These are phyloP conservation scores for Polydrusus pterygomalis DNA, from an alignment of 2,888 invertebrate species.

Conservation along the genomic window DNA sequence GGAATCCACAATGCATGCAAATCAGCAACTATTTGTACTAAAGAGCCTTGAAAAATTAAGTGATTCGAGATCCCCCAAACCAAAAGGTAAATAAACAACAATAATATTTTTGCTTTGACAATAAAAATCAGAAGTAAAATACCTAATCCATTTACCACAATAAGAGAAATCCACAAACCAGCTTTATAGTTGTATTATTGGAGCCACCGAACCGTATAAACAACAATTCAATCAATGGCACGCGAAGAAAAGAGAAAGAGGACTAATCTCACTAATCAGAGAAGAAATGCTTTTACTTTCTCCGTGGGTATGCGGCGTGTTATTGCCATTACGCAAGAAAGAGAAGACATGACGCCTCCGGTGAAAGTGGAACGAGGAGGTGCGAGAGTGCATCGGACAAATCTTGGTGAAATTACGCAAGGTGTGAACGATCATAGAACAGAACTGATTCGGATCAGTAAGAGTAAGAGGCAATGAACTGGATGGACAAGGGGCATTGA, in stretches of 20 bases:
- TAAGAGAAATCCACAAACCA: slow-evolving; percentile 20
- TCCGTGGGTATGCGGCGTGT: slow-evolving; percentile 48
- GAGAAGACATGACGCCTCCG: slow-evolving; percentile 35
- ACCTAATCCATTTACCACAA: slow-evolving; percentile 4
- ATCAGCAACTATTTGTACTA: too few relatives aligned
- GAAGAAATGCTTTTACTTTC: slow-evolving; percentile 59
- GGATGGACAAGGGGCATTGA: slow-evolving; percentile 41
- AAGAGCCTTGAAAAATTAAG: too few relatives aligned
- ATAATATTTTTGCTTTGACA: too few relatives aligned
- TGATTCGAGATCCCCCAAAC: too few relatives aligned
- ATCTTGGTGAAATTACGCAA: slow-evolving; percentile 54
- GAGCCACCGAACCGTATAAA: slow-evolving; percentile 43
- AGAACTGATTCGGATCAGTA: slow-evolving; percentile 40
- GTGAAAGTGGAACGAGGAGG: slow-evolving; percentile 52
- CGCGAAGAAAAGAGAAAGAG: slow-evolving; percentile 52
- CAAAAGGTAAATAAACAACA: neutral
- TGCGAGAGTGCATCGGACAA: slow-evolving; percentile 50
- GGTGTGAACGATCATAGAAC: slow-evolving; percentile 45
- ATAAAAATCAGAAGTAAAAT: neutral
- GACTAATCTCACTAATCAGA: slow-evolving; percentile 20
- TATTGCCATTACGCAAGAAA: slow-evolving; percentile 51
- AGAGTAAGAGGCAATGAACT: slow-evolving; percentile 49
- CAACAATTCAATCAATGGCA: slow-evolving; percentile 48
- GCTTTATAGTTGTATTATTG: neutral
- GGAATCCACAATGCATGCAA: too few relatives aligned